Conservation (phyloP, 37 sponge, comb jelly and placozoan genomes). For the Ianthella basta region DNA sequence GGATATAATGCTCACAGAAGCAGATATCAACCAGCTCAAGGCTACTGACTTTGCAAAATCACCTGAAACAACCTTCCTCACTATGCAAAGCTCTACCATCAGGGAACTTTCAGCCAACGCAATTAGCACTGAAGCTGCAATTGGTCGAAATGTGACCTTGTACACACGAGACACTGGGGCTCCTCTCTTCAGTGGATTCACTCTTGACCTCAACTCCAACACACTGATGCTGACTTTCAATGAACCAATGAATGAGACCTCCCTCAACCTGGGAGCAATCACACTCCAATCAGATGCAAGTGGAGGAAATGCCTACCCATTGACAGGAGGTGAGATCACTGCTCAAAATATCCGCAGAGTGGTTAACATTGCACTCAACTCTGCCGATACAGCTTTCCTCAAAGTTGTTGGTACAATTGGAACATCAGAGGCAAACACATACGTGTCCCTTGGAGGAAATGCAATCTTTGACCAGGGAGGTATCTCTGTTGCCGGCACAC, state of each 20-base stretch:
- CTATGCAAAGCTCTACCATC: conserved; percentile 57
- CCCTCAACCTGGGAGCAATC: conserved; percentile 30
- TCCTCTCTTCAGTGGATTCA: conserved; percentile 55
- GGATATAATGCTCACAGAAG: conserved; percentile 48
- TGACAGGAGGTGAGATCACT: conserved; percentile 70
- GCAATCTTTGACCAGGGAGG: conserved; percentile 73
- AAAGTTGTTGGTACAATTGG: conserved; percentile 56
- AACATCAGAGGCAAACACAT: conserved; percentile 45
- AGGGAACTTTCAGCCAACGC: conserved; percentile 70
- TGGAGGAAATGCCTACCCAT: conserved; percentile 39
- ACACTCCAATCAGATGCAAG: conserved; percentile 44
- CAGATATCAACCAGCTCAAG: conserved; percentile 77
- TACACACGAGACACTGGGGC: conserved; percentile 55
- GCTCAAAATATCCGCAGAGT: conserved; percentile 40
- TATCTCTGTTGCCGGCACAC: conserved; percentile 15
- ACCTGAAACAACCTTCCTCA: conserved; percentile 56
- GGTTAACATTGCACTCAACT: conserved; percentile 48
- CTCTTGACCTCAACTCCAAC: conserved; percentile 72
- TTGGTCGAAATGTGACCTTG: conserved; percentile 30
- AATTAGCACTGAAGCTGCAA: conserved; percentile 37
- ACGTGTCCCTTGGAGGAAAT: conserved; percentile 41
- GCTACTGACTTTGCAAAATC: conserved; percentile 74
- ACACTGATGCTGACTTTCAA: conserved; percentile 65
- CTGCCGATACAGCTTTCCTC: conserved; percentile 58
- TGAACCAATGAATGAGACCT: conserved; percentile 69